Conservation (phyloP, 2,888 invertebrate species). For the Dioctria rufipes region DNA sequence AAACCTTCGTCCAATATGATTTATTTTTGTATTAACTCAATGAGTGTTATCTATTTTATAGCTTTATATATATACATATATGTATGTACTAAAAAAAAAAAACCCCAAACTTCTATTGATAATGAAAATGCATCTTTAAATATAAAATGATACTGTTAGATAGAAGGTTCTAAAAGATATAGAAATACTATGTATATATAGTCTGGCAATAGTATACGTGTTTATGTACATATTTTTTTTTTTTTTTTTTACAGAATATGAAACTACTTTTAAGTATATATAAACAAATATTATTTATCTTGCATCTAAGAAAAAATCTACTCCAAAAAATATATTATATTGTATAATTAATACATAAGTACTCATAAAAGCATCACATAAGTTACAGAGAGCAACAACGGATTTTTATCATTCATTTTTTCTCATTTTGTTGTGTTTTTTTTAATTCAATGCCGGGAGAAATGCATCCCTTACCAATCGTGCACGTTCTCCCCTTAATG, state of each 20-base stretch:
- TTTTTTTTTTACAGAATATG: background rate
- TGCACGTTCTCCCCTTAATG: slow-evolving; percentile 60
- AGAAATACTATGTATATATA: too few species aligned
- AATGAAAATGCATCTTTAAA: too few species aligned
- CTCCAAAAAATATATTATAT: background rate
- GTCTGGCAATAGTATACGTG: too few species aligned
- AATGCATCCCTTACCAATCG: slow-evolving; percentile 60
- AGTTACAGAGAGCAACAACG: slow-evolving; percentile 16
- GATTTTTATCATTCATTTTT: background rate
- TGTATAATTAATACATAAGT: background rate
- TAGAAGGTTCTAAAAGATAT: too few species aligned
- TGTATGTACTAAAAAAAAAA: too few species aligned
- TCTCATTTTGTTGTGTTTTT: background rate
- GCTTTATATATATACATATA: too few species aligned
- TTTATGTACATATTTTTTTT: background rate
- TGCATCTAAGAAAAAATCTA: background rate
- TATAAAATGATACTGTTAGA: too few species aligned
- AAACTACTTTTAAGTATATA: background rate
- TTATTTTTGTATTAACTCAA: too few species aligned
- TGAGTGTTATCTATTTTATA: too few species aligned
- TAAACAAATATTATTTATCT: slow-evolving; percentile 14
- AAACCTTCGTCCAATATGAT: too few species aligned
- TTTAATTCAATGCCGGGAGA: slow-evolving; percentile 30
- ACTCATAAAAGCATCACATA: background rate
- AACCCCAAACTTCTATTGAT: too few species aligned